These are phyloP conservation scores for Notolepis coatsorum DNA, from an alignment of 2,797 vertebrate genomes.

Conservation along the genomic window DNA sequence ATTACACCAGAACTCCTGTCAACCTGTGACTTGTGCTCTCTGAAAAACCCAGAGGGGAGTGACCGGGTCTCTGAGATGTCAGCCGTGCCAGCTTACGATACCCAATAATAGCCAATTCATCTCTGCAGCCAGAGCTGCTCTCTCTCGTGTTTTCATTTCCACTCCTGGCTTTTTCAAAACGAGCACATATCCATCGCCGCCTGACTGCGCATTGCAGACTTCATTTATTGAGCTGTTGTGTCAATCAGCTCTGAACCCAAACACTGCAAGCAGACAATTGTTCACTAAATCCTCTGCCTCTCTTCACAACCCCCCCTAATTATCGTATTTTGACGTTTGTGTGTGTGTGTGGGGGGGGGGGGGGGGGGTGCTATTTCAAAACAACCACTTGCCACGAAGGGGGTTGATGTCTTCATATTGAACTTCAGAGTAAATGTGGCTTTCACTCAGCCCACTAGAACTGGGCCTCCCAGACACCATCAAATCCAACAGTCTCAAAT, in stretches of 20 bases:
- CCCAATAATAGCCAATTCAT: constrained; percentile 31
- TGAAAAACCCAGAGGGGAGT: constrained; percentile 10
- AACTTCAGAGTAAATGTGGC: constrained; percentile 8
- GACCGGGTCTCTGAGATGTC: constrained; percentile 48
- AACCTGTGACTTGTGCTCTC: no score
- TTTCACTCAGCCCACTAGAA: no score
- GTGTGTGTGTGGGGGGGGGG: no score
- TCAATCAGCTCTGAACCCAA: not conserved
- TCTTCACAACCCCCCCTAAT: constrained; percentile 28
- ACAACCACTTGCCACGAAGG: constrained; percentile 3
- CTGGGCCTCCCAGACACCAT: constrained; percentile 44
- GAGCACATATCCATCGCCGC: constrained; percentile 5
- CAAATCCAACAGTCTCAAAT: constrained; percentile 50
- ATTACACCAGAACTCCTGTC: no score
- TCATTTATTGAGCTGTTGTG: constrained; percentile 33
- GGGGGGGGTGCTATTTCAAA: constrained; percentile 26
- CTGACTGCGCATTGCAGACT: not conserved
- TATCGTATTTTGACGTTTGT: constrained; percentile 17
- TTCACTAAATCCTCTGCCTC: not conserved
- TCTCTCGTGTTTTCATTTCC: constrained; percentile 35
- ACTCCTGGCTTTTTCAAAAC: constrained; percentile 25
- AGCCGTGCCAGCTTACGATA: constrained; percentile 15
- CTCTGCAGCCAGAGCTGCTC: constrained; percentile 23
- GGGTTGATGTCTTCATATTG: not conserved
- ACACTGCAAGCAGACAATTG: not conserved